Conservation (phyloP, 2,888 invertebrate species). For the Cataglyphis livida region DNA sequence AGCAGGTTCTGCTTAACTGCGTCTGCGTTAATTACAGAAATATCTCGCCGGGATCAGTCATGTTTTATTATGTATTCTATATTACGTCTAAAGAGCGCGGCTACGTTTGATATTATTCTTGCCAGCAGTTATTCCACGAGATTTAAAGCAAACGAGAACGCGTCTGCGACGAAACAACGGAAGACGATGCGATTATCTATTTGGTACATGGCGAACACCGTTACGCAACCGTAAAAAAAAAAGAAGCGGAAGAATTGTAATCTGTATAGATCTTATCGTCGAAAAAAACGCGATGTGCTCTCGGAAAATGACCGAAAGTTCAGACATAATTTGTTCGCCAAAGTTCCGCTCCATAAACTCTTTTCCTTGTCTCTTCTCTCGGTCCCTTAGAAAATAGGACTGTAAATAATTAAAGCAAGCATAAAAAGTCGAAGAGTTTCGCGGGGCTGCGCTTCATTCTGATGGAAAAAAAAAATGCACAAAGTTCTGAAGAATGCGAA, state of each 20-base stretch:
- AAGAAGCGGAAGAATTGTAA: background rate
- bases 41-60: slow-evolving; percentile 30
- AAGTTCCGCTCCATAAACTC: slow-evolving; percentile 77
- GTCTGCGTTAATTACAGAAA: slow-evolving; percentile 47
- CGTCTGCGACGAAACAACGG: background rate
- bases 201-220: background rate
- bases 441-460: background rate
- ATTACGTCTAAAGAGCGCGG: slow-evolving; percentile 3
- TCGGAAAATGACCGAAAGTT: slow-evolving; percentile 45
- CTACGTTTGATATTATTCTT: slow-evolving; percentile 37
- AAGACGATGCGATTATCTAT: slow-evolving; percentile 11
- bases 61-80: slow-evolving; percentile 27
- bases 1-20: slow-evolving; percentile 38
- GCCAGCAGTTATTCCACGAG: background rate
- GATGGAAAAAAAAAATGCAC: slow-evolving; percentile 44
- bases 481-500: slow-evolving; percentile 57
- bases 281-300: slow-evolving; percentile 9
- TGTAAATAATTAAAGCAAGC: slow-evolving; percentile 77
- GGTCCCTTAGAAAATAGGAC: slow-evolving; percentile 54
- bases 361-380: background rate
- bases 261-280: slow-evolving; percentile 4
- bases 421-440: slow-evolving; percentile 70
- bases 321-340: slow-evolving; percentile 69
- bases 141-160: background rate
- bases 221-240: background rate